These are phyloP conservation scores for Tipula confusa DNA, from an alignment of 2,888 invertebrate species.

Conservation along the genomic window DNA sequence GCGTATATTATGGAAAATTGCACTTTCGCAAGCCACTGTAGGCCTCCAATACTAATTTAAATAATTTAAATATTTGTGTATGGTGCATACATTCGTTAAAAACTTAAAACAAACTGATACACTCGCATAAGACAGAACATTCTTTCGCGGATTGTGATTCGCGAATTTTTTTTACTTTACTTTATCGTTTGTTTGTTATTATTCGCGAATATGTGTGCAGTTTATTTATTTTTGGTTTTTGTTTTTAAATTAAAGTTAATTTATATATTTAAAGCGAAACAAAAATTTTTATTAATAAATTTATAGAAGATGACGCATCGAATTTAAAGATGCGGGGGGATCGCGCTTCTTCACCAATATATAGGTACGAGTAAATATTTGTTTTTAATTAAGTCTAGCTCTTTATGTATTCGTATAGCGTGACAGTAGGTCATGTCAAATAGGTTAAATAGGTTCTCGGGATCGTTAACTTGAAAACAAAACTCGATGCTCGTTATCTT, in stretches of 20 bases:
- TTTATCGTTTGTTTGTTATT: constrained; percentile 9
- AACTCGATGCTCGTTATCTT: too few species aligned
- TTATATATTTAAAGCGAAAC: background rate
- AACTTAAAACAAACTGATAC: background rate
- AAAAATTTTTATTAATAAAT: background rate
- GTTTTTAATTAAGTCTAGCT: background rate
- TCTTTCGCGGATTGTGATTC: background rate
- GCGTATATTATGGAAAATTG: too few species aligned
- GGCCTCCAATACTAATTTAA: background rate
- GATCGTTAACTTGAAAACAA: too few species aligned
- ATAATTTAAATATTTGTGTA: background rate
- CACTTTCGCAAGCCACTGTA: background rate
- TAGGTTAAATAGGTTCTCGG: constrained; percentile 25
- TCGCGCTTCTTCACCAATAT: too few species aligned
- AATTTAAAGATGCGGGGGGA: background rate
- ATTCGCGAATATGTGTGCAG: background rate
- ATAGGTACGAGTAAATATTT: too few species aligned
- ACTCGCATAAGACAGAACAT: background rate
- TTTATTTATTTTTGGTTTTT: background rate
- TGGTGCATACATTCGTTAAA: background rate
- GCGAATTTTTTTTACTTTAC: background rate
- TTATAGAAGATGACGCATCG: background rate
- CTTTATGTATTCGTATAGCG: background rate
- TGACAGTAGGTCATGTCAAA: background rate
- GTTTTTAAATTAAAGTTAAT: background rate